These are phyloP conservation scores for Procambarus clarkii DNA, from an alignment of 1,140 invertebrate genomes.

Conservation along the genomic window DNA sequence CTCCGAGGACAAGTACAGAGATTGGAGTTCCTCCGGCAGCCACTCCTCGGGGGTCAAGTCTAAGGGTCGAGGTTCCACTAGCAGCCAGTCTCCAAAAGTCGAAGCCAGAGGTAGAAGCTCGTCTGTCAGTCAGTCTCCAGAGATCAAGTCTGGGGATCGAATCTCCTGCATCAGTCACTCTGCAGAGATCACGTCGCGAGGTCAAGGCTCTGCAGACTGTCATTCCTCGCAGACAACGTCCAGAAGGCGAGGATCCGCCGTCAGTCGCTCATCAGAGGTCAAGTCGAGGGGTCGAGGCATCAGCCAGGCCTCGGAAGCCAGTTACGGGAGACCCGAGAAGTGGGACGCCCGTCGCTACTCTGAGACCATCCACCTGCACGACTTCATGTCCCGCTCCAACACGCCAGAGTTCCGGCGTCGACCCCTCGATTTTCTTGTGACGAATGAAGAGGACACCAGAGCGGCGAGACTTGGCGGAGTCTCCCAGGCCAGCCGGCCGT, in stretches of 20 bases:
- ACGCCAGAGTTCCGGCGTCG: constrained; percentile 58
- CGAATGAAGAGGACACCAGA: no score
- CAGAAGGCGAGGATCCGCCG: not conserved
- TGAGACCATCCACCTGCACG: constrained; percentile 30
- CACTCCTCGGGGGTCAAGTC: not conserved
- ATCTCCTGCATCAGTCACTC: not conserved
- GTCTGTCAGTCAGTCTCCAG: no score
- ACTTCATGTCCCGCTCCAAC: constrained; percentile 44
- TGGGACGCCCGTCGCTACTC: not conserved
- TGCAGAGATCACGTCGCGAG: not conserved
- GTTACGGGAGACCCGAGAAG: not conserved
- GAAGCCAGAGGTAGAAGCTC: no score
- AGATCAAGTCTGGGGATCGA: no score
- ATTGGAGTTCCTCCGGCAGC: not conserved
- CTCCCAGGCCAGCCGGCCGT: not conserved
- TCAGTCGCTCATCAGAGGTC: not conserved
- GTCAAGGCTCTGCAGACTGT: not conserved
- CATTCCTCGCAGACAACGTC: no score
- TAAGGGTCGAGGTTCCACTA: not conserved
- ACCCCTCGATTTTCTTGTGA: not conserved
- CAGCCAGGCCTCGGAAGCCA: not conserved
- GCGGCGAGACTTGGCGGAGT: no score
- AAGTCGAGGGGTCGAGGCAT: not conserved
- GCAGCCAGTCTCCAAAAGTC: no score
- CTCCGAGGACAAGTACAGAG: not conserved